Percentiles rank a stretch among this genome's conserved stretches.
phyloP scores from a whole-genome alignment of 2,113 vertebrate genomes.

The Notarius quadriscutis region DNA sequence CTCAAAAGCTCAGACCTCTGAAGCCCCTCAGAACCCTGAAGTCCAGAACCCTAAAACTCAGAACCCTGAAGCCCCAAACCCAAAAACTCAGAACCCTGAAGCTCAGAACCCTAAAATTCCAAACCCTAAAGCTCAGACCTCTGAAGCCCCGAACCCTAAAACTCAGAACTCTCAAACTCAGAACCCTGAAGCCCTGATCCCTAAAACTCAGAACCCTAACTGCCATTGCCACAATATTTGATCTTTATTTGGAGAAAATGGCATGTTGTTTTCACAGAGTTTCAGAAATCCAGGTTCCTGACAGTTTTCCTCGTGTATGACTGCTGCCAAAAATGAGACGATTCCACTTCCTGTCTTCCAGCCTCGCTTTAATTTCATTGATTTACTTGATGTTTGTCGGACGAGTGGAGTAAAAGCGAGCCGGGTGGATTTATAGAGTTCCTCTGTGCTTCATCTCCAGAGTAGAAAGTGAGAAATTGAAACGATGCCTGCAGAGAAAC shows the following conservation, averaged over 20 bases:
- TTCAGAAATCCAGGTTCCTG: background rate
- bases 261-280: background rate
- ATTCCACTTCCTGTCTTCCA: background rate
- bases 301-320: background rate
- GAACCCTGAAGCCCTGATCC: background rate
- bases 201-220: background rate
- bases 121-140: background rate
- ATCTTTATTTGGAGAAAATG: background rate
- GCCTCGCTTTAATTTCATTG: background rate
- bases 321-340: background rate
- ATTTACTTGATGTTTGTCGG: background rate
- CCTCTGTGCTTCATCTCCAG: background rate
- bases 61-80: background rate
- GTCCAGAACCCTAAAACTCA: background rate
- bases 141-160: background rate
- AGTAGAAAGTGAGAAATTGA: conserved; percentile 4
- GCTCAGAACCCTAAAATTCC: conserved; percentile 8
- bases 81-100: background rate
- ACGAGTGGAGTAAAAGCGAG: background rate
- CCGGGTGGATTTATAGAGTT: background rate
- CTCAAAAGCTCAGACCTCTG: background rate
- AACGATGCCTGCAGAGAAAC: conserved; percentile 58
- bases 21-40: background rate
- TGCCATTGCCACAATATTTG: background rate
- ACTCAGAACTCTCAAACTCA: background rate